Percentiles rank a stretch among this genome's conserved stretches.
phyloP scores from a whole-genome alignment of 1,140 invertebrate genomes.

The Diachasma alloeum region DNA sequence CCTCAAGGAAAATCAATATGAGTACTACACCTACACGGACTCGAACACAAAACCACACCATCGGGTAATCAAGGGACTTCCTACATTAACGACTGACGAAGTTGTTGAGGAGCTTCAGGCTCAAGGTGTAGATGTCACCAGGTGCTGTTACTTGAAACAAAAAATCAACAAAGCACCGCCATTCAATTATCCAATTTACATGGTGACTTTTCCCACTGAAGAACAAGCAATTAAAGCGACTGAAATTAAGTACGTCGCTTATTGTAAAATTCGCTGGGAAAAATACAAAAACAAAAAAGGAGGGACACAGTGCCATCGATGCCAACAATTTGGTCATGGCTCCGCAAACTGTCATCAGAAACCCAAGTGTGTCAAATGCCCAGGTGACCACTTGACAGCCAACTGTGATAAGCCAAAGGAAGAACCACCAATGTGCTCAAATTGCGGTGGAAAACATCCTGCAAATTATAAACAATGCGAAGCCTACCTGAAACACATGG shows the following conservation, averaged over 20 bases:
- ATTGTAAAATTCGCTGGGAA: slow-evolving; percentile 27
- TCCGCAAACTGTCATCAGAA: slow-evolving; percentile 10
- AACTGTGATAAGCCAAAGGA: neutral
- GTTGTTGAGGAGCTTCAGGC: neutral
- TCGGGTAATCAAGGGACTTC: neutral
- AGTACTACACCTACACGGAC: neutral
- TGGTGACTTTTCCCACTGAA: neutral
- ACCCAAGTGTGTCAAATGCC: slow-evolving; percentile 38
- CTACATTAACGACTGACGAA: neutral
- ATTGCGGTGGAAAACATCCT: neutral
- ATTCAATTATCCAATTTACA: neutral
- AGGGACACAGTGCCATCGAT: slow-evolving; percentile 29
- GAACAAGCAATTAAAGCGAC: neutral
- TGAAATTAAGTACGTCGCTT: neutral
- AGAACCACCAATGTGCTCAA: neutral
- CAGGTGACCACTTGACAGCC: slow-evolving; percentile 12
- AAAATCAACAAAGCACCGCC: neutral
- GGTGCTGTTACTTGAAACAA: neutral
- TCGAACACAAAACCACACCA: neutral
- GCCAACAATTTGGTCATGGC: slow-evolving; percentile 25
- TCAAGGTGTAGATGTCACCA: neutral
- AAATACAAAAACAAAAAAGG: slow-evolving; percentile 26
- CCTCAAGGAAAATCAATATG: neutral
- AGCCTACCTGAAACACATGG: neutral
- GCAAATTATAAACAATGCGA: neutral